Conservation (phyloP, 2,113 vertebrate genomes). For the Phoxinus phoxinus region DNA sequence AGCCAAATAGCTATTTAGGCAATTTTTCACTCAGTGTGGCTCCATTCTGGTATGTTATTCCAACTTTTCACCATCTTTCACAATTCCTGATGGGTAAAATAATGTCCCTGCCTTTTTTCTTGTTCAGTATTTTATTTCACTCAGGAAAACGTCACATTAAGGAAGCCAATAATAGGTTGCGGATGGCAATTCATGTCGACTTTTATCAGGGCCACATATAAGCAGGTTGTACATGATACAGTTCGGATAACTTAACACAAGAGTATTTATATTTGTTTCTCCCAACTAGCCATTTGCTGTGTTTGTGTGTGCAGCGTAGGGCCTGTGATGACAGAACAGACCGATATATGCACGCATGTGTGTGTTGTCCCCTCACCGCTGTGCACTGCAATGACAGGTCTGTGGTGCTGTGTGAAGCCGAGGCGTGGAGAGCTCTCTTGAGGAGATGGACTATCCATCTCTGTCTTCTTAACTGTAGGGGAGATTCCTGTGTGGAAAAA, state of each 20-base stretch:
- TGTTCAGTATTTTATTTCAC: neutral
- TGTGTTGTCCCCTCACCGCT: slow-evolving; percentile 82
- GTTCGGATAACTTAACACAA: neutral
- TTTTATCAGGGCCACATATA: neutral
- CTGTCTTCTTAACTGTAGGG: slow-evolving; percentile 94
- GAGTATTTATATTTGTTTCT: neutral
- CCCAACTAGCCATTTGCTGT: neutral
- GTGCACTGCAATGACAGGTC: slow-evolving; percentile 97
- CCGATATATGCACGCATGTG: neutral
- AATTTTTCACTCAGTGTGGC: too few relatives aligned
- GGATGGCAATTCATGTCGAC: neutral
- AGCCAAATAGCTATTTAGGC: neutral
- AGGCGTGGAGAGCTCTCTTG: slow-evolving; percentile 93
- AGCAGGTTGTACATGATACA: neutral
- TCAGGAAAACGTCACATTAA: neutral
- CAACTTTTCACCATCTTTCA: neutral
- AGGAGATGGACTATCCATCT: slow-evolving; percentile 94
- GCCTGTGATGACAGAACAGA: neutral
- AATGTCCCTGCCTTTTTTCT: neutral
- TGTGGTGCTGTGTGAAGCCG: slow-evolving; percentile 95
- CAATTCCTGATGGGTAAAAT: neutral
- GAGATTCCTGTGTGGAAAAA: slow-evolving; percentile 82
- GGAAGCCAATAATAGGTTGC: neutral
- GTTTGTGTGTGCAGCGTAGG: slow-evolving; percentile 15
- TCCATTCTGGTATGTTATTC: neutral